phyloP scores from a whole-genome alignment of 2,888 invertebrate species.

The Coelinius sp. region DNA sequence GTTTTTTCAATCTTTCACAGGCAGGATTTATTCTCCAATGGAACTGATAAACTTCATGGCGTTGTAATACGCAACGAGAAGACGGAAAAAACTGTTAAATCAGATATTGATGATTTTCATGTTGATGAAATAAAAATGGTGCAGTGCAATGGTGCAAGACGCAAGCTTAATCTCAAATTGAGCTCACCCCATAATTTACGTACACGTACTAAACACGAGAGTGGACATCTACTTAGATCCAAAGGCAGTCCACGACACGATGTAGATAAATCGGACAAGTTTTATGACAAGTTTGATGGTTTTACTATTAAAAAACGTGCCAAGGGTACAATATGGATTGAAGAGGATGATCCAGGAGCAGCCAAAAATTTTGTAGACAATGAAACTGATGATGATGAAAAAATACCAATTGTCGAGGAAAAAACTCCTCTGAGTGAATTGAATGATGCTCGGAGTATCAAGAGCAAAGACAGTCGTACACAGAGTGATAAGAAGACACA shows the following conservation, averaged over 20 bases:
- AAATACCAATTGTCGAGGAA: constrained; percentile 35
- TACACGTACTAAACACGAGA: constrained; percentile 66
- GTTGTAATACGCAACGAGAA: constrained; percentile 58
- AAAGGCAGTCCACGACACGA: constrained; percentile 66
- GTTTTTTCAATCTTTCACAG: constrained; percentile 46
- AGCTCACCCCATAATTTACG: constrained; percentile 66
- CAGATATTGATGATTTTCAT: constrained; percentile 54
- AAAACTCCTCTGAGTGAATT: constrained; percentile 38
- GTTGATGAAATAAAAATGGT: constrained; percentile 65
- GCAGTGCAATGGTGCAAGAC: constrained; percentile 66
- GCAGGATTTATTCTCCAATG: constrained; percentile 63
- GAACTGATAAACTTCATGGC: constrained; percentile 59
- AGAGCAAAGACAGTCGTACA: constrained; percentile 43
- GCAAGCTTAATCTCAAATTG: constrained; percentile 63
- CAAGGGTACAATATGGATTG: constrained; percentile 69
- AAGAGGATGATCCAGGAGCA: constrained; percentile 61
- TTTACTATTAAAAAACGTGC: constrained; percentile 67
- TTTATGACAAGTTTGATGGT: constrained; percentile 65
- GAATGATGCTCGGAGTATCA: constrained; percentile 30
- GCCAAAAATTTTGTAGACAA: constrained; percentile 51
- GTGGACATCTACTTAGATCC: constrained; percentile 66
- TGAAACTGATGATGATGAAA: constrained; percentile 47
- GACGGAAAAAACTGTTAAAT: constrained; percentile 54
- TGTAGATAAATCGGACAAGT: constrained; percentile 61
- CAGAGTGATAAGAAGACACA: constrained; percentile 38